Conservation (phyloP, 1,140 invertebrate species). For the Drosophila lowei region DNA sequence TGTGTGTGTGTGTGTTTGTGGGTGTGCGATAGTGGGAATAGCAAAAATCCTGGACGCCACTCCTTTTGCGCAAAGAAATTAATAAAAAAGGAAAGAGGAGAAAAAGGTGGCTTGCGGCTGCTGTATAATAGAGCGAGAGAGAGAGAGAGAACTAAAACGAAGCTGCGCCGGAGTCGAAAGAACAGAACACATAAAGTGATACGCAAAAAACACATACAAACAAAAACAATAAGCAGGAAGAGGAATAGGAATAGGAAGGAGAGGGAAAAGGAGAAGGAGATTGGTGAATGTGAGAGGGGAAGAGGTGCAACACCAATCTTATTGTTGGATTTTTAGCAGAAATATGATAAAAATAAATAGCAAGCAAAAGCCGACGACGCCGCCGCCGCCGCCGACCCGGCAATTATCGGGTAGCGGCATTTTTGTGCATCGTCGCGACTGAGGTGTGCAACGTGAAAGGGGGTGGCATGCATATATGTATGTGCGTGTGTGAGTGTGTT, state of each 20-base stretch:
- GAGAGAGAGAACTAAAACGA: conserved; percentile 28
- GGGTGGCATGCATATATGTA: conserved; percentile 2
- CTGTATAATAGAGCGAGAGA: conserved; percentile 30
- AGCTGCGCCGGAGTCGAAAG: conserved; percentile 72
- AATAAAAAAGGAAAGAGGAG: conserved; percentile 45
- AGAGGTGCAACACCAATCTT: too few relatives aligned
- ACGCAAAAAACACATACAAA: conserved; percentile 13
- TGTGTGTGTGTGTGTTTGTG: conserved; percentile 17
- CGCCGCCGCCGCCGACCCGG: too few relatives aligned
- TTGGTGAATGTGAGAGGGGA: too few relatives aligned
- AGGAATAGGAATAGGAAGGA: neutral
- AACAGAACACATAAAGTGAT: conserved; percentile 4
- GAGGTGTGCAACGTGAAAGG: neutral
- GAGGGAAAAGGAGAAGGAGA: too few relatives aligned
- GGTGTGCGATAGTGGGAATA: conserved; percentile 37
- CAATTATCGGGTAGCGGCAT: too few relatives aligned
- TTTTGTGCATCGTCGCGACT: too few relatives aligned
- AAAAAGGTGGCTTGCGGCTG: conserved; percentile 13
- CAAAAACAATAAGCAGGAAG: conserved; percentile 24
- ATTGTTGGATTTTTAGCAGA: too few relatives aligned
- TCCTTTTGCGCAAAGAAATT: conserved; percentile 73
- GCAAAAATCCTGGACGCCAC: conserved; percentile 65
- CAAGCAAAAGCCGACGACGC: too few relatives aligned
- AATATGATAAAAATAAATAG: too few relatives aligned
- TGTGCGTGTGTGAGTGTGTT: neutral